Percentiles rank a stretch among this genome's conserved stretches.
These are phyloP conservation scores for Drosophila nigricruria DNA, from an alignment of 2,888 invertebrate species.

Conservation along the genomic window DNA sequence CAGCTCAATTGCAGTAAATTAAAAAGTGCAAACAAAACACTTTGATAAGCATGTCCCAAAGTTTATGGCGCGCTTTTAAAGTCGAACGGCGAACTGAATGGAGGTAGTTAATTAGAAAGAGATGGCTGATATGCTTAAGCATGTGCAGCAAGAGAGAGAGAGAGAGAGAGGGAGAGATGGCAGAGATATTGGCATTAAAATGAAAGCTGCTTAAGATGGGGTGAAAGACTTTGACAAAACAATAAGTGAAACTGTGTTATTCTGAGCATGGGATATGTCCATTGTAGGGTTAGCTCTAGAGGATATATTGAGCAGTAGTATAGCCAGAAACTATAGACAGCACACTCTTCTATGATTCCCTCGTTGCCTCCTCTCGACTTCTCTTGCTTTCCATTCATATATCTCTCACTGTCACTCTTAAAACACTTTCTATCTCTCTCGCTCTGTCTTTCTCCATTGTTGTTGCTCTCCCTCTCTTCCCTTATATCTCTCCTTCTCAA, in stretches of 20 bases:
- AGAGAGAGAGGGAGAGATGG: background rate
- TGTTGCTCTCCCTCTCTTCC: background rate
- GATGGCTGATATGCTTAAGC: slow-evolving; percentile 24
- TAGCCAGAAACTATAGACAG: too few species aligned
- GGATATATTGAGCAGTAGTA: background rate
- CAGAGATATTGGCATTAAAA: background rate
- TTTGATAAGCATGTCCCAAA: slow-evolving; percentile 64
- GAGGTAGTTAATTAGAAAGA: slow-evolving; percentile 55
- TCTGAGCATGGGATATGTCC: background rate
- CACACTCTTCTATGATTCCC: background rate
- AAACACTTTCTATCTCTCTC: background rate
- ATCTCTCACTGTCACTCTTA: too few species aligned
- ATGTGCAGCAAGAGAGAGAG: background rate
- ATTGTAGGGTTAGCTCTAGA: background rate
- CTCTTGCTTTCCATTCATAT: too few species aligned
- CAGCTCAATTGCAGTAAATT: slow-evolving; percentile 79
- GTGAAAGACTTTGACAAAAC: background rate
- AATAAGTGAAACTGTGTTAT: background rate
- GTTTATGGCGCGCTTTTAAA: slow-evolving; percentile 71
- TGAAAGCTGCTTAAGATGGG: background rate
- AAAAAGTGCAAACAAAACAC: slow-evolving; percentile 83
- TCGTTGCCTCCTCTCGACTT: background rate
- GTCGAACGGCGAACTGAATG: background rate
- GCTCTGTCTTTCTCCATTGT: background rate
- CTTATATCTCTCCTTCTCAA: background rate